Evolutionary conservation across 2,113 vertebrate genomes (phyloP).

Genomic region (Anas platyrhynchos): DNA sequence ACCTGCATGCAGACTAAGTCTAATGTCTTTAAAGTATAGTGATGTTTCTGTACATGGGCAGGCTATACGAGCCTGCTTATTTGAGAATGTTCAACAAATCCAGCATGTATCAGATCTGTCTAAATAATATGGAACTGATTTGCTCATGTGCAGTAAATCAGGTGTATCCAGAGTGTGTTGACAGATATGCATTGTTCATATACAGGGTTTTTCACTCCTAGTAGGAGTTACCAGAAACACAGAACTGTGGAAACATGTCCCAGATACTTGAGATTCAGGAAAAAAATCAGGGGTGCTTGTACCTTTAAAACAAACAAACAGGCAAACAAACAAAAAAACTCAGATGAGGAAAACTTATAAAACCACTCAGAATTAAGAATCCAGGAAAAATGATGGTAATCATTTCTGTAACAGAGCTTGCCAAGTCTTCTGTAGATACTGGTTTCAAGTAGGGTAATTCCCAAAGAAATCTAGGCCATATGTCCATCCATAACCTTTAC

Average conservation of each 20-base stretch:
- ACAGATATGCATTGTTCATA: not conserved
- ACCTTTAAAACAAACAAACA: not conserved
- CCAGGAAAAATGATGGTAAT: not conserved
- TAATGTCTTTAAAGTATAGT: not conserved
- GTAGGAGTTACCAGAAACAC: not conserved
- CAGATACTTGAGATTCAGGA: not conserved
- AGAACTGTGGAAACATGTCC: not conserved
- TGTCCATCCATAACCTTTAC: accelerated
- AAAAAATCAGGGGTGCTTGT: not conserved
- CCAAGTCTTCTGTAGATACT: not conserved
- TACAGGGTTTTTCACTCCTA: not conserved
- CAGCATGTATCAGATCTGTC: not conserved
- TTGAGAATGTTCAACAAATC: not conserved
- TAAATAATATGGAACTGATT: not conserved
- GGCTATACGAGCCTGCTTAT: no score
- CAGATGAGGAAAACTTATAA: not conserved
- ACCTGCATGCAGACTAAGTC: not conserved
- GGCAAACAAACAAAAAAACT: not conserved
- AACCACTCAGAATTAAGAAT: not conserved
- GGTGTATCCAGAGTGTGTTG: not conserved
- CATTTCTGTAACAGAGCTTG: not conserved
- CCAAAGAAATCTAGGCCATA: not conserved
- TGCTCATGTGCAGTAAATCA: not conserved
- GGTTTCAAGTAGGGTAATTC: not conserved
- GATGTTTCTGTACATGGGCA: not conserved